Base-by-base conservation (phyloP, 2,113 vertebrate genomes). In the Triplophysa tibetana region DNA sequence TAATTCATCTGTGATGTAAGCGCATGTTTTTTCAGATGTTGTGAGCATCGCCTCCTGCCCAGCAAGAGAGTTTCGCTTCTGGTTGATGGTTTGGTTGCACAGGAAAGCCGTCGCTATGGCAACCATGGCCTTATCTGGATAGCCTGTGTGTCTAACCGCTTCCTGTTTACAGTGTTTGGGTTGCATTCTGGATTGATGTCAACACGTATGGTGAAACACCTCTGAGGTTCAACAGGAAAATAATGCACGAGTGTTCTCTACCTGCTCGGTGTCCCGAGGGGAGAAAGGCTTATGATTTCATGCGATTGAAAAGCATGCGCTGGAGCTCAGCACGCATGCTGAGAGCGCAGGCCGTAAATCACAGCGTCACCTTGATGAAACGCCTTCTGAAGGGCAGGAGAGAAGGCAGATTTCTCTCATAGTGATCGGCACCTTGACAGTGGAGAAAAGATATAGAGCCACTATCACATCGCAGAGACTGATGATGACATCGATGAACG, bases 101-200 rank as follows among this genome's bases (percentile, higher is more conserved):
- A 79, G 84, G 83, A 84, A 85, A 77, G 78, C 33, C 12, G 77
- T 87, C 43, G 74, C 86, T 74, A 86, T 86, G 83, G 83, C 66
- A 80, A 87, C 82, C 48, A 50, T 9, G 61, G 81, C 81, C 85
- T 86, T 83, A 81, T 86, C 88, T 80, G 86, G 87, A 89, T 82
- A 82, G 83, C 43, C 81, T 29, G 78, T 82, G 80, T 86, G 84
- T 88, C 82, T 73, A 85, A 77, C 78, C 58, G 80, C 85, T 91
- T 91, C 89, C 90, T 90, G 88, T 91, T 90, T 88, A 87, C 88
- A 82, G 78, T 80, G 73, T 74, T 84, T 75, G 85, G 83, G 69
- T 87, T 75, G 54, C 70, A 69, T 84, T 83, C 76, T 29, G 67
- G 21, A 41, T 81, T 83, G 54, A 75, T 77, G 62, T 79, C 77